Evolutionary conservation across 1,140 invertebrate species (phyloP), one percentile per base, ranked within the genome.

Genomic region (Ostrea edulis): DNA sequence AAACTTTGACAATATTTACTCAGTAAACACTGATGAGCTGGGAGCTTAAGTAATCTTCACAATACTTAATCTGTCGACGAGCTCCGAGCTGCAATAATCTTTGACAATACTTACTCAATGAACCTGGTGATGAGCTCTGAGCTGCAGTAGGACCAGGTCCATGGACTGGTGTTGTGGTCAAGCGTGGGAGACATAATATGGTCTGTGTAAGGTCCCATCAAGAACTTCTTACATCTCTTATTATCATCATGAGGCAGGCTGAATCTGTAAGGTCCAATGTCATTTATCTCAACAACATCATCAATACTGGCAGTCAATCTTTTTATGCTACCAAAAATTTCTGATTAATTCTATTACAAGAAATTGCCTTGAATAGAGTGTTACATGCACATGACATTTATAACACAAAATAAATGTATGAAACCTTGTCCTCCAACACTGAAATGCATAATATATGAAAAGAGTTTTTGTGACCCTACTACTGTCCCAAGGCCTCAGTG

Each of bases 141-240:
- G 91, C 97, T 98, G 95, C 98, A 98, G 89, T 96, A 96, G 0
- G 98, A 98, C 98, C 98, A 98, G 77, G 97, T 97, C 89, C 98
- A 97, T 89, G 97, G 97, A 51, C 97, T 96, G 0, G 97, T 97
- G 91, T 98, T 97, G 20, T 97, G 97, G 90, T 97, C 97, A 89
- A 98, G 97, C 35, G 97, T 97, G 0, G 98, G 97, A 3, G 97
- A 97, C 98, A 98, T 98, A 29, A 98, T 97, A 94, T 98, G 92
- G 83, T 91, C 85, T 84, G 93, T 93, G 86, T 29, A 86, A 71
- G 62, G 58, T 55, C 86, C 89, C 77, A 77, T 87, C 35, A 82
- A 82, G 51, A 82, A 86, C n/a, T 55, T 71, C 54, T 94, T 93
- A 92, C 98, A 98, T 90, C 97, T 97, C 58, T 95, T 92, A 91